Conservation (phyloP, 2,797 vertebrate genomes). For the Gobio occitaniae region DNA sequence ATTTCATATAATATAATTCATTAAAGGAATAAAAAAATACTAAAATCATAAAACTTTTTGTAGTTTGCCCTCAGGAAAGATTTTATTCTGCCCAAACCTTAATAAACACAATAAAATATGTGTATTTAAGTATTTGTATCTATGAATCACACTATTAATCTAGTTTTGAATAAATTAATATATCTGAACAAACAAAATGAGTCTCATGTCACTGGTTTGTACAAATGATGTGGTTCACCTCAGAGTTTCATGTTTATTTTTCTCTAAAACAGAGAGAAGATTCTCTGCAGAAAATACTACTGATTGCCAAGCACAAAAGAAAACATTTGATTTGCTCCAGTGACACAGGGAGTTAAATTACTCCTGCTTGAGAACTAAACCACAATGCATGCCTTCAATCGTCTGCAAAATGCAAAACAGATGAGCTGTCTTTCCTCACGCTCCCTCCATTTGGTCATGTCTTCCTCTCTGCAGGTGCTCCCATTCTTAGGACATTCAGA, state of each 20-base stretch:
- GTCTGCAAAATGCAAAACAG: slow-evolving; percentile 29
- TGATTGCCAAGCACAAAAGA: slow-evolving; percentile 52
- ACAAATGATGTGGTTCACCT: background rate
- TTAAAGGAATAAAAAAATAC: too few relatives aligned
- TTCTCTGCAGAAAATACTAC: slow-evolving; percentile 22
- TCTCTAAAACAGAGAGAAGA: slow-evolving; percentile 16
- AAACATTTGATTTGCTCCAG: slow-evolving; percentile 49
- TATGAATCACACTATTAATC: background rate
- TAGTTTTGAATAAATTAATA: background rate
- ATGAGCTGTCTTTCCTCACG: slow-evolving; percentile 34
- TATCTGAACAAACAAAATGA: slow-evolving; percentile 3
- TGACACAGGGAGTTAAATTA: slow-evolving; percentile 32
- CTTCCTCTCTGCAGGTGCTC: slow-evolving; percentile 24
- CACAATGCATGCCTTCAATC: slow-evolving; percentile 41
- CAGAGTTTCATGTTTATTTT: slow-evolving; percentile 2
- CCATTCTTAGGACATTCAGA: slow-evolving; percentile 21
- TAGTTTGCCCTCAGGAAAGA: too few relatives aligned
- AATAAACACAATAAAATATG: background rate
- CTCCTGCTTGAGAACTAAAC: slow-evolving; percentile 32
- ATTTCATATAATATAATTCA: too few relatives aligned
- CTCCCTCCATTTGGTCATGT: slow-evolving; percentile 8
- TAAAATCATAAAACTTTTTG: too few relatives aligned
- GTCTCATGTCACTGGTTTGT: background rate
- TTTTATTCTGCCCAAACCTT: too few relatives aligned
- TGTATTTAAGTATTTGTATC: background rate